Evolutionary conservation across 2,113 vertebrate species (phyloP).

Genomic region (Glaucidium brasilianum): DNA sequence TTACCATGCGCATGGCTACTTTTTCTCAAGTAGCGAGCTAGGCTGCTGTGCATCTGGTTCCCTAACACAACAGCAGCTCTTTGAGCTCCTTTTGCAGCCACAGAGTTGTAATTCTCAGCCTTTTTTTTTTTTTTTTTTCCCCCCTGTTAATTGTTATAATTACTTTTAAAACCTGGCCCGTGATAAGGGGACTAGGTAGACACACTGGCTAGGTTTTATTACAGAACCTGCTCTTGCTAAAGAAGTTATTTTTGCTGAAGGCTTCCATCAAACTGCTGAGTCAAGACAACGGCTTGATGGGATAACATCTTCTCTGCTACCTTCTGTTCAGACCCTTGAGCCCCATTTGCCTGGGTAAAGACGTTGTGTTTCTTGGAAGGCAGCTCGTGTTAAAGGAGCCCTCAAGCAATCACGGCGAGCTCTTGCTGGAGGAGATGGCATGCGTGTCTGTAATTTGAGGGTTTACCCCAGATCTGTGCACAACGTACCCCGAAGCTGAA

Average conservation of each 20-base stretch:
- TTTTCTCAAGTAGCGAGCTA: background rate
- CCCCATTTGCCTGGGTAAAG: slow-evolving; percentile 38
- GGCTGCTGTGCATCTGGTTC: background rate
- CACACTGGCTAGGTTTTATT: slow-evolving; percentile 25
- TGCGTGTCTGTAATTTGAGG: fast-evolving
- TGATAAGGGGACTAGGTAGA: background rate
- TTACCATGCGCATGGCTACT: fast-evolving
- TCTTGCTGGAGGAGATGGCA: background rate
- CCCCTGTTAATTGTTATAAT: background rate
- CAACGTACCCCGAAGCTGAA: background rate
- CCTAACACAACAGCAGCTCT: background rate
- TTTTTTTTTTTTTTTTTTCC: background rate
- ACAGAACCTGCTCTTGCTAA: background rate
- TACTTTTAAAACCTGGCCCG: background rate
- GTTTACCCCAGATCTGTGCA: background rate
- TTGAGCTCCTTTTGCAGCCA: background rate
- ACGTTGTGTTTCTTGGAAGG: slow-evolving; percentile 17
- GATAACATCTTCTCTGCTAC: slow-evolving; percentile 15
- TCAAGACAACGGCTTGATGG: slow-evolving; percentile 36
- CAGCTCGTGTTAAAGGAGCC: slow-evolving; percentile 26
- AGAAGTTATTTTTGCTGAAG: slow-evolving; percentile 29
- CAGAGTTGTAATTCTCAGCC: background rate
- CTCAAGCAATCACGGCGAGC: fast-evolving
- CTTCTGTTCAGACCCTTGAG: slow-evolving; percentile 64
- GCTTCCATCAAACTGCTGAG: slow-evolving; percentile 32